Evolutionary conservation across 2,888 invertebrate genomes (phyloP).

Genomic region (Drosophila anceps): DNA sequence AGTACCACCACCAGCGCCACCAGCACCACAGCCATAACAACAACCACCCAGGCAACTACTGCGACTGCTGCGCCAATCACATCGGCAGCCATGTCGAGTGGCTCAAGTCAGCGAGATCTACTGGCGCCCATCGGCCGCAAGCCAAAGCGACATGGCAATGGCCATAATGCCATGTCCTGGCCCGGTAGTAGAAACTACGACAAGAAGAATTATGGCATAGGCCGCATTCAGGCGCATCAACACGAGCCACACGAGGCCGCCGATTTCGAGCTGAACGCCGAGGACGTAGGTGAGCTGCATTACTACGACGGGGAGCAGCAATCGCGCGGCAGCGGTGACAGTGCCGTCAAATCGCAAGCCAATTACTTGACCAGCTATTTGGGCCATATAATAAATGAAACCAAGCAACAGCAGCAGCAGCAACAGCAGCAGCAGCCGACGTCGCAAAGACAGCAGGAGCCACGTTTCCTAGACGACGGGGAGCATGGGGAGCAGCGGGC

Average conservation of each 20-base stretch:
- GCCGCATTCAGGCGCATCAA: conserved; percentile 38
- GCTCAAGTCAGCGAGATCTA: conserved; percentile 21
- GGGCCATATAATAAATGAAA: conserved; percentile 28
- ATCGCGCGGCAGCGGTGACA: conserved; percentile 8
- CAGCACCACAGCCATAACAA: conserved; percentile 13
- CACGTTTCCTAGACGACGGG: conserved; percentile 35
- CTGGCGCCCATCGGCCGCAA: conserved; percentile 45
- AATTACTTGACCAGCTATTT: conserved; percentile 52
- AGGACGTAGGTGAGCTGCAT: conserved; percentile 57
- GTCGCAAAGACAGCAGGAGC: conserved; percentile 4
- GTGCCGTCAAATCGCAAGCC: conserved; percentile 36
- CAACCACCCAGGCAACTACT: not conserved
- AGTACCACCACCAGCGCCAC: not conserved
- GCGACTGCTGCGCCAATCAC: not conserved
- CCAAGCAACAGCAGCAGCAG: conserved; percentile 12
- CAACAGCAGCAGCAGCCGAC: conserved; percentile 6
- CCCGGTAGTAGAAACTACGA: conserved; percentile 14
- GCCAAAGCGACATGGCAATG: conserved; percentile 41
- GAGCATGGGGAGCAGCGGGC: conserved; percentile 32
- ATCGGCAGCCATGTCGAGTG: conserved; percentile 2
- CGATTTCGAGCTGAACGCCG: conserved; percentile 25
- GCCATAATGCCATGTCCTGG: conserved; percentile 16
- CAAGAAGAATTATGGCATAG: conserved; percentile 32
- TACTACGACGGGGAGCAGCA: conserved; percentile 44
- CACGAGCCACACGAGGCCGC: conserved; percentile 1